phyloP scores from a whole-genome alignment of 2,113 vertebrate species.

The Butorides virescens region DNA sequence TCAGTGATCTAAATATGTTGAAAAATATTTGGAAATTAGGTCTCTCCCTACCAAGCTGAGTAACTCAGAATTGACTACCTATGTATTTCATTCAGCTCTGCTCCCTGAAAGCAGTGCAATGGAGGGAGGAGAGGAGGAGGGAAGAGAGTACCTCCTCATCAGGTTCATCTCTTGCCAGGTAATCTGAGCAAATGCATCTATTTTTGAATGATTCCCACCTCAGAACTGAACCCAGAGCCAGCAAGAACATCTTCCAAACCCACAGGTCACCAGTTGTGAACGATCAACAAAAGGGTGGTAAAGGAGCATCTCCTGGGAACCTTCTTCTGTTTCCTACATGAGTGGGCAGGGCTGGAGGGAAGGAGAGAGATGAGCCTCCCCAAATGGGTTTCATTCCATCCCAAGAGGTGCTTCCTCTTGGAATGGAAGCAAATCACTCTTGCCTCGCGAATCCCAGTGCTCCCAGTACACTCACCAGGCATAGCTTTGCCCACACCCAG shows the following conservation, averaged over 20 bases:
- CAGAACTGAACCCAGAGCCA: not conserved
- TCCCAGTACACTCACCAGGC: not conserved
- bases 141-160: not conserved
- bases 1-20: not conserved
- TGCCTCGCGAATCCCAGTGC: not conserved
- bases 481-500: not conserved
- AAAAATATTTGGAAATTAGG: not conserved
- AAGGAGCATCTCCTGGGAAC: not conserved
- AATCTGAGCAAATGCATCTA: not conserved
- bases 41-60: not conserved
- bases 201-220: not conserved
- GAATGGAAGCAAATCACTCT: not conserved
- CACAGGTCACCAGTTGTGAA: not conserved
- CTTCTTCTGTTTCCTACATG: not conserved
- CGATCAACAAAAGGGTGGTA: accelerated
- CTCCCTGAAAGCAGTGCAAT: not conserved
- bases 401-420: not conserved
- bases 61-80: not conserved
- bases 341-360: not conserved
- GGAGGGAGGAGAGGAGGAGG: not conserved
- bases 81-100: not conserved
- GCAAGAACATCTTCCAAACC: not conserved
- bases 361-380: not conserved
- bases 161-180: not conserved
- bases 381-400: not conserved